Conservation (phyloP, 2,888 invertebrate genomes). For the Eilema sororculum region DNA sequence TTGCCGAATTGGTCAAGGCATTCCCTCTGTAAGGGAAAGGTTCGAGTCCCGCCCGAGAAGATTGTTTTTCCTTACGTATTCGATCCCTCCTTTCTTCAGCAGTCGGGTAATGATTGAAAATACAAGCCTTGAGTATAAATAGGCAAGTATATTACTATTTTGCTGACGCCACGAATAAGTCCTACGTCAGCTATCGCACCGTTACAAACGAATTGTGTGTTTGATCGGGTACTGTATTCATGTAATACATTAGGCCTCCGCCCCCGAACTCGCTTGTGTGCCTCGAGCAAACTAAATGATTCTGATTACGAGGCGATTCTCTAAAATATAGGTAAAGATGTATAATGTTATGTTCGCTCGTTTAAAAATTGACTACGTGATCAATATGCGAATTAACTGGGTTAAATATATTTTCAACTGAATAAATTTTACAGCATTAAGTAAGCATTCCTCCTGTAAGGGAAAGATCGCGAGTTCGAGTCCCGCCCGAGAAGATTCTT, state of each 20-base stretch:
- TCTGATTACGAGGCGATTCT: neutral
- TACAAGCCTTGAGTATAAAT: neutral
- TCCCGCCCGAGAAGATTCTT: no score
- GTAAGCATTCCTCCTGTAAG: no score
- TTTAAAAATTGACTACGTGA: neutral
- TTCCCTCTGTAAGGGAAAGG: no score
- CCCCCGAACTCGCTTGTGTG: neutral
- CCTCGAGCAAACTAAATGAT: neutral
- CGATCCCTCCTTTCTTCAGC: no score
- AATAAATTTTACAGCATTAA: no score
- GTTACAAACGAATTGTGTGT: neutral
- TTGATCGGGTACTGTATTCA: neutral
- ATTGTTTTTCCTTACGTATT: no score
- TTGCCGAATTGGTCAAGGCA: no score
- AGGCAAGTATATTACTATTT: neutral
- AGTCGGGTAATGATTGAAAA: neutral
- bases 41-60: no score
- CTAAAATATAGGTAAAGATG: neutral
- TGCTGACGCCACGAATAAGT: neutral
- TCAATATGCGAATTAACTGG: neutral
- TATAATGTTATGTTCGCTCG: no score
- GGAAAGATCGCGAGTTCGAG: no score
- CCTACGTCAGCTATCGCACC: neutral
- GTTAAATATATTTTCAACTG: no score
- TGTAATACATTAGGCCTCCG: neutral